Evolutionary conservation across 2,888 invertebrate species (phyloP).

Genomic region (Xestobium rufovillosum): DNA sequence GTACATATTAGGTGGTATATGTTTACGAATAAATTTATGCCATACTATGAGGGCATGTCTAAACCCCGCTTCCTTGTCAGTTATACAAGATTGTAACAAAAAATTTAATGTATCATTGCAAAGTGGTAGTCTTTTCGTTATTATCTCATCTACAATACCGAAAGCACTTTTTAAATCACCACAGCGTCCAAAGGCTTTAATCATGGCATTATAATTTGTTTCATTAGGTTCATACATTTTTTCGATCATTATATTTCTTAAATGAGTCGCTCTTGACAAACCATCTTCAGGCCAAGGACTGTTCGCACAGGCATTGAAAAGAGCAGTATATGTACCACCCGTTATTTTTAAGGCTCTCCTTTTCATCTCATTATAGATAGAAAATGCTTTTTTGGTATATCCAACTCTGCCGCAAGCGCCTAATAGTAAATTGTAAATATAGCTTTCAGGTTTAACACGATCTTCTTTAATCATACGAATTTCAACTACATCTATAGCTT

Average conservation of each 20-base stretch:
- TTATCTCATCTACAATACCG: constrained; percentile 77
- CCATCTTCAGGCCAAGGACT: constrained; percentile 64
- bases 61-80: constrained; percentile 72
- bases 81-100: constrained; percentile 72
- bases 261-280: constrained; percentile 55
- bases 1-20: constrained; percentile 60
- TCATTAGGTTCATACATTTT: constrained; percentile 63
- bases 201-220: constrained; percentile 80
- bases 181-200: constrained; percentile 83
- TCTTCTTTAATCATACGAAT: constrained; percentile 70
- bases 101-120: constrained; percentile 67
- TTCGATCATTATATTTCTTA: constrained; percentile 62
- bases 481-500: constrained; percentile 74
- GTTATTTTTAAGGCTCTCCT: constrained; percentile 60
- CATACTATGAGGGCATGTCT: constrained; percentile 77
- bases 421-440: constrained; percentile 77
- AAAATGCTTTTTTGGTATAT: constrained; percentile 78
- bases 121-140: constrained; percentile 52
- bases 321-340: constrained; percentile 70
- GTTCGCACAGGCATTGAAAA: constrained; percentile 85
- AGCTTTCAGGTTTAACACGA: constrained; percentile 67
- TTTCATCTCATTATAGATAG: constrained; percentile 77
- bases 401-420: constrained; percentile 77
- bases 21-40: constrained; percentile 66
- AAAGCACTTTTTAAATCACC: constrained; percentile 74